Base-by-base conservation (phyloP, 1,140 invertebrate species). In the Zaprionus vittiger region DNA sequence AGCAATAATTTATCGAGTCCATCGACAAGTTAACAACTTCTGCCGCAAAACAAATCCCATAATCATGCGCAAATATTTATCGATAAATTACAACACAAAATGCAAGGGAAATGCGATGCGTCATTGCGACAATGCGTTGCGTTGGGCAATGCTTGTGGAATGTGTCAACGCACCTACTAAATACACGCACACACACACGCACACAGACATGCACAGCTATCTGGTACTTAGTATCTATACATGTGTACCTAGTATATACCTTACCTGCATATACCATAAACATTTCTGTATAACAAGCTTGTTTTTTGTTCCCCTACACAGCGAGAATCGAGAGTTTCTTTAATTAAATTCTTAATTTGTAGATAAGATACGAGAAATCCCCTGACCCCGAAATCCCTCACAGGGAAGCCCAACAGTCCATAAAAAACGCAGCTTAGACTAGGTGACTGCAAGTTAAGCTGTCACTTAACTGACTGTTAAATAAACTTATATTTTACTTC, bases 161-260 rank as follows among this genome's bases (percentile, higher is more conserved):
- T 75, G 66, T 61, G 59, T 59, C 65, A 68, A 68, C 64, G 56
- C 72, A 74, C 57, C 56, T 37, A 61, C 31, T 38, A 56, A 54
- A 41, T 56, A 65, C 15, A 56, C 38, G 9, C 34, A 44, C 24
- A 26, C 12, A 41, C 37, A 49, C 22, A n/a, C 38, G n/a, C 49
- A 71, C 24, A 61, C 38, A 41, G 37, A 5, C 14, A 34, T 47
- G n/a, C 24, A 61, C 24, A 49, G 56, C 38, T 74, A 74, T 74
- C 72, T 62, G 38, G 14, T 54, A 62, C 22, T 56, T 66, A 38
- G 63, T 66, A 57, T 64, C 68, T 71, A 34, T 34, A 55, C 56
- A 49, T 41, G 20, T 37, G 5, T 22, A 31, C 15, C 41, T 17
- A 17, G 41, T 52, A 15, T 52, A 14, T 22, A 24, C 4, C 12